A percentile compares a stretch with the other conserved stretches of the same genome.
Conservation (phyloP, 2,113 vertebrate species). For the Urocolius indicus region DNA sequence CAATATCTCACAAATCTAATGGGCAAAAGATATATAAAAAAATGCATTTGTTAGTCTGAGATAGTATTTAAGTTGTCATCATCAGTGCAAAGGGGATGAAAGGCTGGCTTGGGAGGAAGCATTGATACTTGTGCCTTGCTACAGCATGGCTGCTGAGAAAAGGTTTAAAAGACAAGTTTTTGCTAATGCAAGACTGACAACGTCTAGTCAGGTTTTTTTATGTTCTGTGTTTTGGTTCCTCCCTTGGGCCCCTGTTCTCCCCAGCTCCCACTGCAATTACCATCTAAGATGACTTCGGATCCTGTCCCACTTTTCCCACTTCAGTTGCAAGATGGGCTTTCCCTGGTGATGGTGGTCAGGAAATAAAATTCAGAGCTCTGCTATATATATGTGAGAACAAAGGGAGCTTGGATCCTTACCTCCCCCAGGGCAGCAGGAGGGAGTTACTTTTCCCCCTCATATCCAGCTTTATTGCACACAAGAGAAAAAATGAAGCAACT, state of each 20-base stretch:
- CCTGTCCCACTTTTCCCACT: neutral
- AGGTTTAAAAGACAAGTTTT: neutral
- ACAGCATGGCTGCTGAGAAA: accelerated
- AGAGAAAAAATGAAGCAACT: neutral
- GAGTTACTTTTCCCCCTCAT: neutral
- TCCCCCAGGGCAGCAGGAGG: neutral
- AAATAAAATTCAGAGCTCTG: slow-evolving; percentile 13
- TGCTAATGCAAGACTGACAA: neutral
- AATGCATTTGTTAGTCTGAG: neutral
- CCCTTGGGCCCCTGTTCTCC: neutral
- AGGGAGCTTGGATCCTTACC: neutral
- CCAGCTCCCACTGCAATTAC: neutral
- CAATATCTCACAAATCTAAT: neutral
- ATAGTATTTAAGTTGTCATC: neutral
- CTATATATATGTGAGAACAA: neutral
- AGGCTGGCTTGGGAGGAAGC: neutral
- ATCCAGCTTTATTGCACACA: neutral
- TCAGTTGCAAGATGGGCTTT: neutral
- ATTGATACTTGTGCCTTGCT: neutral
- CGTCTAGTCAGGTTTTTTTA: neutral
- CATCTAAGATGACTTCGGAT: neutral
- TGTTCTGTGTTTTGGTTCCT: neutral
- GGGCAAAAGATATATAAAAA: neutral
- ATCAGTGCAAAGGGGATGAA: neutral
- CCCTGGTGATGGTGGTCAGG: neutral